Percentiles rank a stretch among this genome's conserved stretches.
Conservation (phyloP, 2,888 invertebrate species). For the Caenorhabditis virilis region DNA sequence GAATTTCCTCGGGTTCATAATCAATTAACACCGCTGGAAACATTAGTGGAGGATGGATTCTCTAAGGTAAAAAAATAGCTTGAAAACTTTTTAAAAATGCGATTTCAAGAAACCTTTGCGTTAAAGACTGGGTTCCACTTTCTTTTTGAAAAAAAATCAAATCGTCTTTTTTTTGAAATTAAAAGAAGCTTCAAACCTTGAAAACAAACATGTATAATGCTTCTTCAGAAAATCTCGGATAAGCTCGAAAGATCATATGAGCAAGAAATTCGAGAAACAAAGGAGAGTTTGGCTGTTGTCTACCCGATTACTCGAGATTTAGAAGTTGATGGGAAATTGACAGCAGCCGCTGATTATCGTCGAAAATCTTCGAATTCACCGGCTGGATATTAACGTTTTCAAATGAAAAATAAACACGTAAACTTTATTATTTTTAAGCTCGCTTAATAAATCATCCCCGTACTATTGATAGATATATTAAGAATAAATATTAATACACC, state of each 20-base stretch:
- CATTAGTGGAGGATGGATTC: conserved; percentile 74
- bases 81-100: neutral
- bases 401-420: neutral
- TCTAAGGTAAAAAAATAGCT: conserved; percentile 8
- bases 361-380: conserved; percentile 18
- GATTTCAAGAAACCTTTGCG: neutral
- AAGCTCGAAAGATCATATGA: conserved; percentile 50
- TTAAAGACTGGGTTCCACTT: too few species aligned
- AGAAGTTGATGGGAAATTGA: neutral
- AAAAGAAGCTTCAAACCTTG: too few species aligned
- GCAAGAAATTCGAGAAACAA: conserved; percentile 40
- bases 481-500: neutral
- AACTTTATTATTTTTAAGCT: neutral
- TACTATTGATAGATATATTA: neutral
- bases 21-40: conserved; percentile 74
- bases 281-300: conserved; percentile 23
- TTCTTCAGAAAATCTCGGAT: conserved; percentile 46
- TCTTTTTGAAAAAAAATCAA: too few species aligned
- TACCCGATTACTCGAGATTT: conserved; percentile 28
- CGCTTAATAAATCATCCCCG: neutral
- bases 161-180: too few species aligned
- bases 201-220: too few species aligned
- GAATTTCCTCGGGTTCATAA: conserved; percentile 61
- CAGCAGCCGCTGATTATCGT: conserved; percentile 25
- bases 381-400: conserved; percentile 18